Percentiles rank a stretch among this genome's conserved stretches.
These are phyloP conservation scores for Malurus leucopterus DNA, from an alignment of 2,797 vertebrate species.

Conservation along the genomic window DNA sequence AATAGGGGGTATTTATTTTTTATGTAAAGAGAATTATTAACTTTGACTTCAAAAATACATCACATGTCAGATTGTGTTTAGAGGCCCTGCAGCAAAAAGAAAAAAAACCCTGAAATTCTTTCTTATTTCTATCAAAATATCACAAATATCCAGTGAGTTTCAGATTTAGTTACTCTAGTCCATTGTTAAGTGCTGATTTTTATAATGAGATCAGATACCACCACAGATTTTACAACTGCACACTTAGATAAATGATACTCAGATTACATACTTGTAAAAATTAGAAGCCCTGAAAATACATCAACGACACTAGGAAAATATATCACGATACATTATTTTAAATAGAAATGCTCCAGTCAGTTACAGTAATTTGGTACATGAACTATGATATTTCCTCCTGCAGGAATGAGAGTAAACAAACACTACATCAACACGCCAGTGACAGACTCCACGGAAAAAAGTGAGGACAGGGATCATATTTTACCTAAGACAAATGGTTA, in stretches of 20 bases:
- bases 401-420: slow-evolving; percentile 71
- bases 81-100: slow-evolving; percentile 74
- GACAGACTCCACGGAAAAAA: slow-evolving; percentile 64
- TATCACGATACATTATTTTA: slow-evolving; percentile 60
- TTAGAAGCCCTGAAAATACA: slow-evolving; percentile 57
- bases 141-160: slow-evolving; percentile 68
- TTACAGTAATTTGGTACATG: slow-evolving; percentile 75
- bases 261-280: slow-evolving; percentile 56
- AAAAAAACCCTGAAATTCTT: slow-evolving; percentile 61
- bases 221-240: slow-evolving; percentile 38
- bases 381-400: slow-evolving; percentile 67
- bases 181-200: slow-evolving; percentile 56
- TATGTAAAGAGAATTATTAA: slow-evolving; percentile 82
- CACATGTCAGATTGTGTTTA: slow-evolving; percentile 75
- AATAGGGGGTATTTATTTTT: slow-evolving; percentile 77
- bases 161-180: slow-evolving; percentile 68
- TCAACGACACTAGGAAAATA: slow-evolving; percentile 52
- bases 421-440: slow-evolving; percentile 65
- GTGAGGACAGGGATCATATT: slow-evolving; percentile 67
- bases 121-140: slow-evolving; percentile 75
- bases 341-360: slow-evolving; percentile 71
- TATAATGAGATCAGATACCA: slow-evolving; percentile 58
- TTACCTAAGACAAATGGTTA: slow-evolving; percentile 73
- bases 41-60: slow-evolving; percentile 82
- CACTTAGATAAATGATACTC: slow-evolving; percentile 43